Evolutionary conservation across 2,113 vertebrate species (phyloP).

Genomic region (Cercopithecus mona): DNA sequence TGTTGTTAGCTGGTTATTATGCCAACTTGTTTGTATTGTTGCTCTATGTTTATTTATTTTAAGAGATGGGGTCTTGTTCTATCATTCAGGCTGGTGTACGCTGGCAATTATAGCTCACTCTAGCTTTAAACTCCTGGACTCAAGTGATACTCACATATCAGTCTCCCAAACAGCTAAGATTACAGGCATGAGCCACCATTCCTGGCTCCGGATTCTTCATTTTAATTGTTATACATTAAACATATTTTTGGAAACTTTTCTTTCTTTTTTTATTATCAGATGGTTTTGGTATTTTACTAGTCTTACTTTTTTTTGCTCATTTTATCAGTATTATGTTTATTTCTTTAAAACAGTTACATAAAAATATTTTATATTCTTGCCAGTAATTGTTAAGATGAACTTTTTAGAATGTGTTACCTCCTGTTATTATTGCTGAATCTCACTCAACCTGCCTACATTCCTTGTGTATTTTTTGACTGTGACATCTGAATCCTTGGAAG

Average conservation of each 20-base stretch:
- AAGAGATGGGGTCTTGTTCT: no score
- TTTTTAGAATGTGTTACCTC: neutral
- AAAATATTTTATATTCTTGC: neutral
- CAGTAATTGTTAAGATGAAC: neutral
- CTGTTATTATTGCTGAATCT: neutral
- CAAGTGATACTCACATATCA: no score
- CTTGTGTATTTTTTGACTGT: neutral
- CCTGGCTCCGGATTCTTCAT: neutral
- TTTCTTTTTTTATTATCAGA: neutral
- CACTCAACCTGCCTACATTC: neutral
- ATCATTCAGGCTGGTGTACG: no score
- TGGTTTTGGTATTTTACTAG: neutral
- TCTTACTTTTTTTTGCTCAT: neutral
- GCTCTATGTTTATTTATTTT: no score
- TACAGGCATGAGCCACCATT: no score
- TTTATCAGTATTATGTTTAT: neutral
- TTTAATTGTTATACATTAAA: neutral
- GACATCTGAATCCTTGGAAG: neutral
- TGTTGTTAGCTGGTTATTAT: no score
- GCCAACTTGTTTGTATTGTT: no score
- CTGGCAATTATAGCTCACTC: no score
- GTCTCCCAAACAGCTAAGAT: no score
- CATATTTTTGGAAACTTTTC: neutral
- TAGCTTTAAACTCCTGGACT: no score
- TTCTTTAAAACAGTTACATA: neutral